Evolutionary conservation across 1,140 invertebrate genomes (phyloP), one percentile per base, ranked within the genome.

Genomic region (Sarcophaga bullata): DNA sequence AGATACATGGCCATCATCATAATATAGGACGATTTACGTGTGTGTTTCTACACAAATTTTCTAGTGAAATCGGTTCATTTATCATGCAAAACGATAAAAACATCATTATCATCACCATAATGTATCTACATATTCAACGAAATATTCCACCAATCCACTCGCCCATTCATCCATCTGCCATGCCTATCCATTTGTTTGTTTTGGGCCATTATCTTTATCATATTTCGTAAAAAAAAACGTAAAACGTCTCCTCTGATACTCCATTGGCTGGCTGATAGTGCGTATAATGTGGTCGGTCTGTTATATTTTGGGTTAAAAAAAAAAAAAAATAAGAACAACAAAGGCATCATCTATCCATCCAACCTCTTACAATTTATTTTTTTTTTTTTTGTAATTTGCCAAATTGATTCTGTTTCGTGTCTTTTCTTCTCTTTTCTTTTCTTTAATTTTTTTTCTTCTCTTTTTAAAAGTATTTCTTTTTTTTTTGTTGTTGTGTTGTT

Each of bases 21-120:
- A 37, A 37, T 37, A 37, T 4, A 37, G n/a, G n/a, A 9, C 62
- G 19, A 19, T 1, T 68, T 68, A 19, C 9, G 19, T 68, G 17
- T 15, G n/a, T 68, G 62, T 68, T 68, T 19, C 13, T 7, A 37
- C 25, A 37, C n/a, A 25, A 5, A 50, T 5, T 46, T 50, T 78
- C 48, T 48, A 78, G 9, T 78, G 75, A 78, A 78, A 50, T 78
- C 75, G 19, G n/a, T 50, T 50, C 75, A 78, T 78, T 78, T 78
- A 52, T 78, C 17, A 52, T 78, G 49, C n/a, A 49, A 49, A 76
- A 72, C 17, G 19, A 19, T 50, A 78, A 9, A n/a, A 78, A 50
- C 49, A 9, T 19, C 49, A 78, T 49, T 49, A 76, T 78, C 75
- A 78, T 76, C 73, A 76, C 46, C 47, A 49, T 15, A n/a, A 37